These are phyloP conservation scores for Doryteuthis pealeii DNA, from an alignment of 1,140 invertebrate genomes.

Conservation along the genomic window DNA sequence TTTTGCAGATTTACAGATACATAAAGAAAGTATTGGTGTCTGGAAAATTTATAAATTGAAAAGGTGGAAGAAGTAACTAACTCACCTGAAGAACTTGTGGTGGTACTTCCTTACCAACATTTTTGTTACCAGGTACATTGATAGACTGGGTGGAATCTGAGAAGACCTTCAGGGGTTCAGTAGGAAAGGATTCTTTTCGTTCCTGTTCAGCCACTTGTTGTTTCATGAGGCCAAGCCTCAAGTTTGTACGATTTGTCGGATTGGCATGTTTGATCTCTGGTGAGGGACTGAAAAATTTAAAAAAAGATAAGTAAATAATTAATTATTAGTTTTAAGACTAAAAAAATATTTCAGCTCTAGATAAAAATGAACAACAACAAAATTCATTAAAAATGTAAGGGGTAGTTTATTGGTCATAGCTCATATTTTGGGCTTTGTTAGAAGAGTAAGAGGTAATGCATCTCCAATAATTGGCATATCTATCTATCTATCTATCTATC, in stretches of 20 bases:
- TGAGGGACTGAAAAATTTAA: constrained; percentile 68
- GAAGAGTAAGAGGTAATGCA: too few relatives aligned
- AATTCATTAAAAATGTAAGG: too few relatives aligned
- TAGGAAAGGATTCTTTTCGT: constrained; percentile 54
- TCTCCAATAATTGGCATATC: too few relatives aligned
- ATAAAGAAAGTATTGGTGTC: not conserved
- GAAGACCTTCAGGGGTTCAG: constrained; percentile 36
- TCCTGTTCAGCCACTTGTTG: constrained; percentile 76
- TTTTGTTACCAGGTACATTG: constrained; percentile 55
- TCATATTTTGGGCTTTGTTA: too few relatives aligned
- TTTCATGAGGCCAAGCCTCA: constrained; percentile 83
- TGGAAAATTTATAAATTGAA: not conserved
- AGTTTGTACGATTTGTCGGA: constrained; percentile 77
- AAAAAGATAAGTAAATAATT: not conserved
- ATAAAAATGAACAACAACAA: constrained; percentile 12
- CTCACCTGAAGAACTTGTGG: constrained; percentile 38
- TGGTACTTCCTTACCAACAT: constrained; percentile 63
- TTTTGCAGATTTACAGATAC: too few relatives aligned
- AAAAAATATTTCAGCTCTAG: constrained; percentile 10
- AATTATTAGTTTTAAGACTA: constrained; percentile 6
- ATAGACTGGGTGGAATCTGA: constrained; percentile 40
- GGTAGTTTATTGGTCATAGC: too few relatives aligned
- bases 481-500: too few relatives aligned
- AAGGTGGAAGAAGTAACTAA: not conserved
- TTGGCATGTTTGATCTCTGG: constrained; percentile 71